Conservation (phyloP, 2,113 vertebrate species). For the Aspiorhynchus laticeps region DNA sequence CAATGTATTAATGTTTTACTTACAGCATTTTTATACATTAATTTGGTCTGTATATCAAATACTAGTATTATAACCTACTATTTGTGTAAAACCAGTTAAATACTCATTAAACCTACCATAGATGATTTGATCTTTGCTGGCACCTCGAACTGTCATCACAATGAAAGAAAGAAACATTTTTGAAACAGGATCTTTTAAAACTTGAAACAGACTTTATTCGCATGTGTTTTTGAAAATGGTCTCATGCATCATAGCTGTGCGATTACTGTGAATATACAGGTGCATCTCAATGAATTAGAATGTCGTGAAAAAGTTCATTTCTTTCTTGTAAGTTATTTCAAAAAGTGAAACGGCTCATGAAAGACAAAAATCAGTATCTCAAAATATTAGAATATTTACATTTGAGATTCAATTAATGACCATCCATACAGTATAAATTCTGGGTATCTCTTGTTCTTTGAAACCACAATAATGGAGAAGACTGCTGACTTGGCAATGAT, state of each 20-base stretch:
- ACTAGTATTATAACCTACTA: neutral
- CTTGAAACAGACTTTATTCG: neutral
- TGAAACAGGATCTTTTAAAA: neutral
- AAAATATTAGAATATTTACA: no score
- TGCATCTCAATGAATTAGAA: no score
- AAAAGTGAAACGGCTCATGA: no score
- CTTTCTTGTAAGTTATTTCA: no score
- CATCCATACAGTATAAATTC: no score
- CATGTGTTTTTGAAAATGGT: neutral
- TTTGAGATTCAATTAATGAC: no score
- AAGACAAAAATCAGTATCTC: no score
- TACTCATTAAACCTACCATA: slow-evolving; percentile 23
- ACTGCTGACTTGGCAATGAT: no score
- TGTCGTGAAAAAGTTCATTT: no score
- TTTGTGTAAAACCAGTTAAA: neutral
- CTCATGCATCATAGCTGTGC: neutral
- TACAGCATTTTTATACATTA: neutral
- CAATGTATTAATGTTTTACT: neutral
- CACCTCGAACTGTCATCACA: neutral
- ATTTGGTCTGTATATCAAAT: neutral
- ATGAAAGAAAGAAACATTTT: neutral
- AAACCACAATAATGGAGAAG: no score
- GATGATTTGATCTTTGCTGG: slow-evolving; percentile 13
- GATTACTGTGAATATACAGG: no score
- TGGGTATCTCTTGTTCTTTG: no score